phyloP scores from a whole-genome alignment of 1,140 invertebrate genomes.

The Laupala kohalensis region DNA sequence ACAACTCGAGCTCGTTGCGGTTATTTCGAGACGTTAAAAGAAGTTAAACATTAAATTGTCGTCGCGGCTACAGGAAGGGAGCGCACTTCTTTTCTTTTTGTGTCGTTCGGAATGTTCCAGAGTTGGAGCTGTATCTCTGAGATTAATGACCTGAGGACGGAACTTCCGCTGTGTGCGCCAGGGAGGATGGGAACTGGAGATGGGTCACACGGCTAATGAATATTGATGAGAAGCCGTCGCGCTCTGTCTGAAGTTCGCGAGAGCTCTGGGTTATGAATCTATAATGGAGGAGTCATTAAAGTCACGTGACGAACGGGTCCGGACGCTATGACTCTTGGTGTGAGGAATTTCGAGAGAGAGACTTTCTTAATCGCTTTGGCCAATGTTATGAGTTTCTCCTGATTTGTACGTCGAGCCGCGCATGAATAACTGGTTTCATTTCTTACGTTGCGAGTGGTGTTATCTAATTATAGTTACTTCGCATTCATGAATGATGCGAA shows the following conservation, averaged over 20 bases:
- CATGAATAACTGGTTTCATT: too few species aligned
- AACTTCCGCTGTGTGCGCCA: background rate
- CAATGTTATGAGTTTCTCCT: too few species aligned
- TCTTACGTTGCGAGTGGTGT: too few species aligned
- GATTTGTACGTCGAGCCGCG: too few species aligned
- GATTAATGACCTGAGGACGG: background rate
- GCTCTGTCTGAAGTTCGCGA: background rate
- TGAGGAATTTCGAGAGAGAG: too few species aligned
- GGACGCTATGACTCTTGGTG: background rate
- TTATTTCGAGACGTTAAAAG: background rate
- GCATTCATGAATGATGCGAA: too few species aligned
- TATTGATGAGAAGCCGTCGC: background rate
- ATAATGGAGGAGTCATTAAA: background rate
- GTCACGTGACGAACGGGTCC: background rate
- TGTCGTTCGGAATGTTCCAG: background rate
- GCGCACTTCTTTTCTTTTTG: too few species aligned
- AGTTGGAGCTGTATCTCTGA: background rate
- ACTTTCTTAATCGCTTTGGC: too few species aligned
- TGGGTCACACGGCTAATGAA: background rate
- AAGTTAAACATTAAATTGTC: too few species aligned
- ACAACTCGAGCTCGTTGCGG: background rate
- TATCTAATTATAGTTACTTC: too few species aligned
- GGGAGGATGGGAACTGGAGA: too few species aligned
- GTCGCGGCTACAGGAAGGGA: too few species aligned
- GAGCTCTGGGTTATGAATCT: background rate